Conservation (phyloP, 1,140 invertebrate species). For the Dryas iulia region DNA sequence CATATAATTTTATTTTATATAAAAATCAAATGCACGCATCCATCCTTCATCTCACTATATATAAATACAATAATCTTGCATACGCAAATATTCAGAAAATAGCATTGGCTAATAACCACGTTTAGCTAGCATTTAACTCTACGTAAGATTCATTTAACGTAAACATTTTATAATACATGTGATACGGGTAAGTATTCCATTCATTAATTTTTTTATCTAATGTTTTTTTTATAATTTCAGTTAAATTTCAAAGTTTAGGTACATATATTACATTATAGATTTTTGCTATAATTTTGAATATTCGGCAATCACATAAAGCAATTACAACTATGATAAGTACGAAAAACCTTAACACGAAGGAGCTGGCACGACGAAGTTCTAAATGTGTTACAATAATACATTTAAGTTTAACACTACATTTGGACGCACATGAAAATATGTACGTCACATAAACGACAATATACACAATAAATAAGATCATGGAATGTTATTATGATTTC, state of each 20-base stretch:
- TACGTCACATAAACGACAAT: conserved; percentile 68
- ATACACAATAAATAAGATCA: conserved; percentile 79
- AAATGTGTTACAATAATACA: conserved; percentile 66
- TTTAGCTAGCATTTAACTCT: conserved; percentile 73
- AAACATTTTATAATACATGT: conserved; percentile 69
- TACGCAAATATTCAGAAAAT: conserved; percentile 76
- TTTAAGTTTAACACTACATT: conserved; percentile 45
- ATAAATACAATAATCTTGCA: conserved; percentile 74
- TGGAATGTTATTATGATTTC: conserved; percentile 77
- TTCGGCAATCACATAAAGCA: conserved; percentile 68
- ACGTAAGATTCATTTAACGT: conserved; percentile 64
- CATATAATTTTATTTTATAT: conserved; percentile 77
- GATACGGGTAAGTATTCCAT: conserved; percentile 57
- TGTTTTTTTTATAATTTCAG: conserved; percentile 42
- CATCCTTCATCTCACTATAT: conserved; percentile 69
- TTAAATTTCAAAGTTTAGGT: conserved; percentile 59
- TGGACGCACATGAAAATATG: conserved; percentile 76
- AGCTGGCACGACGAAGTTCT: conserved; percentile 78
- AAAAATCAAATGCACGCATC: conserved; percentile 74
- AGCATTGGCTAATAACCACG: conserved; percentile 76
- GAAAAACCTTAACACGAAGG: conserved; percentile 70
- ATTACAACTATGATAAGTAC: conserved; percentile 75
- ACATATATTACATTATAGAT: conserved; percentile 72
- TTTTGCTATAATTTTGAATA: conserved; percentile 78
- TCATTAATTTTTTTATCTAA: conserved; percentile 21